These are phyloP conservation scores for Erannis defoliaria DNA, from an alignment of 2,888 invertebrate genomes.

Conservation along the genomic window DNA sequence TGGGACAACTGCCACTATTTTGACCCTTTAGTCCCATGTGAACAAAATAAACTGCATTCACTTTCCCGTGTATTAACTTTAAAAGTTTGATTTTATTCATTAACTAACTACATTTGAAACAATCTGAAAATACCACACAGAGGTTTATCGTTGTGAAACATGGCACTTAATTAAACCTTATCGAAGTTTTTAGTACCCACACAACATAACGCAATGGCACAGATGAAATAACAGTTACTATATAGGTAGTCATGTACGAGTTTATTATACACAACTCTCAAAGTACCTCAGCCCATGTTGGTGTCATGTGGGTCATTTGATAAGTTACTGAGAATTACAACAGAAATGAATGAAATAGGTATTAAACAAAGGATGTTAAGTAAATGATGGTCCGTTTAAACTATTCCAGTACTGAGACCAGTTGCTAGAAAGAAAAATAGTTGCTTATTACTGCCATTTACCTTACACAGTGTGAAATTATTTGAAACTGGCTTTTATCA, in stretches of 20 bases:
- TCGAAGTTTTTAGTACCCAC: constrained; percentile 34
- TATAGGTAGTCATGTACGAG: neutral
- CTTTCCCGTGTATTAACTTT: neutral
- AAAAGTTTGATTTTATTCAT: neutral
- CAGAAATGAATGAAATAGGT: constrained; percentile 22
- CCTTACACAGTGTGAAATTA: too few relatives aligned
- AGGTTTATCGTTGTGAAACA: constrained; percentile 22
- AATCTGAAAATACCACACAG: constrained; percentile 9
- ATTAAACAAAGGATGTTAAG: constrained; percentile 12
- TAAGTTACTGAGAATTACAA: constrained; percentile 40
- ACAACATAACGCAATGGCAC: constrained; percentile 1
- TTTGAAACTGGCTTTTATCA: too few relatives aligned
- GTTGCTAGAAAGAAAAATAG: neutral
- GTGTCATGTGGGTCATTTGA: constrained; percentile 46
- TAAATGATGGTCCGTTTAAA: constrained; percentile 1
- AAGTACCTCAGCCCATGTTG: too few relatives aligned
- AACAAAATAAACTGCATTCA: too few relatives aligned
- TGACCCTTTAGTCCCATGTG: too few relatives aligned
- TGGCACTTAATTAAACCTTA: constrained; percentile 33
- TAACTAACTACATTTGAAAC: neutral
- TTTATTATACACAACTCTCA: constrained; percentile 13
- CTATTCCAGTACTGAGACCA: neutral
- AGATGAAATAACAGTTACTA: too few relatives aligned
- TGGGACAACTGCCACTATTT: too few relatives aligned
- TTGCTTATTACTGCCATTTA: too few relatives aligned